Evolutionary conservation across 2,113 vertebrate genomes (phyloP), one percentile per base, ranked within the genome.

Genomic region (Corythaixoides concolor): DNA sequence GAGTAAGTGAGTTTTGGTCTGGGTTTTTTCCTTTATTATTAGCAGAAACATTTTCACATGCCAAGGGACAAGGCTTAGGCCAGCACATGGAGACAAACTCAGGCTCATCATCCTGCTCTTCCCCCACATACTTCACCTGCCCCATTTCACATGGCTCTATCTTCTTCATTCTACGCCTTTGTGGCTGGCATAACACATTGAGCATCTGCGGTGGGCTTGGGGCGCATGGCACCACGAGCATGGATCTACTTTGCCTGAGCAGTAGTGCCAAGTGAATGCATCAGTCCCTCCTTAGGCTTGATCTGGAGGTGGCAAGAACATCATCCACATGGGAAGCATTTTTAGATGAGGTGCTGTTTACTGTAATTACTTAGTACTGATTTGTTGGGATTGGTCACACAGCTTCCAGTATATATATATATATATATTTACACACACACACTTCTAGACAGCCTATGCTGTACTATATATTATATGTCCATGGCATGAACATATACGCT

Each of bases 151-250:
- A 0, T 41, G 30, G 19, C 27, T 49, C 39, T 9, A 6, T 32
- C 15, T 53, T 73, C 28, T 63, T 41, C 13, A 26, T 66, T 8
- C 33, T 81, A 33, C 3, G 1, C 26, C 45, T 78, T 27, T 43
- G 55, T 66, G 50, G 33, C 52, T 66, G 37, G n/a, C 1, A 0
- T 33, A 37, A 58, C 1, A 1, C 50, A 27, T 3, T n/a, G 39
- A 81, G 21, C 41, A 41, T 19, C 20, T 37, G 60, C 30, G 13
- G 35, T 8, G 30, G 39, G 30, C 49, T 18, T 56, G 28, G 63
- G 37, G 39, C 1, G 0, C 27, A 6, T 3, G 3, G 43, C 64
- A 63, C 13, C 55, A 39, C 2, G 2, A 81, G 15, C 10, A 12
- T 16, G 32, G 28, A 56, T 39, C 35, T n/a, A 15, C 62, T 41